Conservation (phyloP, 2,113 vertebrate genomes). For the Semnornis frantzii region DNA sequence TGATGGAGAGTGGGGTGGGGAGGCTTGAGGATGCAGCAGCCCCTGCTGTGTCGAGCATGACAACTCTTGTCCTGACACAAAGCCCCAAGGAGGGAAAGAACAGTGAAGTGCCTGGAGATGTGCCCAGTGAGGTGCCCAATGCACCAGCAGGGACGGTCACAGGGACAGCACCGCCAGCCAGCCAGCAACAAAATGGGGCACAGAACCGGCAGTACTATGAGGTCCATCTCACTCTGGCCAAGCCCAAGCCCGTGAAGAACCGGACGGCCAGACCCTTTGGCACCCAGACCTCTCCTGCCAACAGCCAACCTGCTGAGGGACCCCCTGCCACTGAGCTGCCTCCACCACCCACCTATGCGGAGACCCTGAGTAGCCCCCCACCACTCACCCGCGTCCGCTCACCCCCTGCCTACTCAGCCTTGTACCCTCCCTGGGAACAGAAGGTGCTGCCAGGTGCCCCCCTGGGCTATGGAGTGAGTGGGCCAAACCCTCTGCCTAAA, state of each 20-base stretch:
- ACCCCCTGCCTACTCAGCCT: constrained; percentile 75
- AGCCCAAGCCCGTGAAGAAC: constrained; percentile 83
- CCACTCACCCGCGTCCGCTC: constrained; percentile 74
- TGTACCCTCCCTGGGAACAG: constrained; percentile 76
- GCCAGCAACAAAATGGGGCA: background rate
- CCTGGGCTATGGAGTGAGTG: constrained; percentile 28
- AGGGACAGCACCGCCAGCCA: accelerated
- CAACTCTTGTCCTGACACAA: background rate
- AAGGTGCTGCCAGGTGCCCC: constrained; percentile 69
- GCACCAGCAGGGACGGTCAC: background rate
- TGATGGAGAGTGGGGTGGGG: background rate
- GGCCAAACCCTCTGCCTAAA: constrained; percentile 70
- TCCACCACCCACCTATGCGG: constrained; percentile 81
- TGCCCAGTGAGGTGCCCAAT: background rate
- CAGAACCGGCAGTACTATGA: constrained; percentile 71
- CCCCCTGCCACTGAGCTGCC: constrained; percentile 68
- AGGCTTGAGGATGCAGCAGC: background rate
- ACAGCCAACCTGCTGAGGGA: constrained; percentile 24
- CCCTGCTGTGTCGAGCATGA: background rate
- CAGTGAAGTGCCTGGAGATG: accelerated
- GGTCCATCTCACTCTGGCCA: constrained; percentile 80
- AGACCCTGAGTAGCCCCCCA: constrained; percentile 80
- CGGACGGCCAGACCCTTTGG: constrained; percentile 93
- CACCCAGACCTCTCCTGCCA: constrained; percentile 46
- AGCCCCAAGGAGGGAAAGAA: background rate